phyloP scores from a whole-genome alignment of 2,888 invertebrate species.

The Hypomecis punctinalis region DNA sequence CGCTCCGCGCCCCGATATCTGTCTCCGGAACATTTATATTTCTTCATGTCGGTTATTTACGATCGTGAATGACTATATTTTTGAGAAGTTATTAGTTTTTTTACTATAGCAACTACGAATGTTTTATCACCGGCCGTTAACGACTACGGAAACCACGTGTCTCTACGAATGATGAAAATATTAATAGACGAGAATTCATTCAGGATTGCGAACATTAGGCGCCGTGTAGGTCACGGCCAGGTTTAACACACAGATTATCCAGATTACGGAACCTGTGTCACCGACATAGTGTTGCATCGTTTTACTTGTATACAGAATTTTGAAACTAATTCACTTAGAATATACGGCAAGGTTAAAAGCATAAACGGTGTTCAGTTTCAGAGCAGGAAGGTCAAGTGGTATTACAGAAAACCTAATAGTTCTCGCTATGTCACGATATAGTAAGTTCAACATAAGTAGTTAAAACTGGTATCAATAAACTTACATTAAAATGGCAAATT shows the following conservation, averaged over 20 bases:
- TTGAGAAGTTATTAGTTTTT: background rate
- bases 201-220: no score
- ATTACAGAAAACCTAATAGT: no score
- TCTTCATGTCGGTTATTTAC: constrained; percentile 26
- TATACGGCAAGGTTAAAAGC: background rate
- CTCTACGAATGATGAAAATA: no score
- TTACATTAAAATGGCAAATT: constrained; percentile 43
- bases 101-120: background rate
- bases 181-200: no score
- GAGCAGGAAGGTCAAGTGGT: no score
- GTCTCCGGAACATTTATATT: background rate
- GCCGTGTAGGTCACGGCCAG: background rate
- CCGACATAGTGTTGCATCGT: no score
- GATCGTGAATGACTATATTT: constrained; percentile 21
- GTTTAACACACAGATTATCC: constrained; percentile 5
- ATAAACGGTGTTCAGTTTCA: no score
- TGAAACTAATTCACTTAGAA: constrained; percentile 13
- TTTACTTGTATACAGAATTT: background rate
- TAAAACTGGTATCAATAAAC: constrained; percentile 21
- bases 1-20: no score
- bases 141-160: no score
- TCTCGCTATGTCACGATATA: no score
- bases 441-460: no score
- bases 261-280: background rate
- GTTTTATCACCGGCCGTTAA: background rate